A percentile compares a stretch with the other conserved stretches of the same genome.
Conservation (phyloP, 2,797 vertebrate species). For the Triplophysa yarkandensis region DNA sequence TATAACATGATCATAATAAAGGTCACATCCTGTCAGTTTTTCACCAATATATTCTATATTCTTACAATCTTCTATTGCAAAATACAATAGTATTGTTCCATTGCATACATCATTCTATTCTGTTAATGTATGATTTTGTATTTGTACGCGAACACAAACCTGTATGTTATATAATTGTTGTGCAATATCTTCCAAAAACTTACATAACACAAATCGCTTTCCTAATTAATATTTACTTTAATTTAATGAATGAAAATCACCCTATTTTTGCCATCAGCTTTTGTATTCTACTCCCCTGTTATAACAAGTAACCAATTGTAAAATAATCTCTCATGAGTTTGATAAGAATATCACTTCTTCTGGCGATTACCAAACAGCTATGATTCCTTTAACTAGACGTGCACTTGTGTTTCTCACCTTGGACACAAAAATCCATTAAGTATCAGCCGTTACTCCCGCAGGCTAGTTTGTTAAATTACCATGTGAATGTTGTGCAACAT, state of each 20-base stretch:
- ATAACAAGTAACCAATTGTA: not conserved
- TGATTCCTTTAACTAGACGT: not conserved
- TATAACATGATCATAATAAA: not conserved
- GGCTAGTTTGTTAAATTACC: not conserved
- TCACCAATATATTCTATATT: not conserved
- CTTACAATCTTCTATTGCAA: too few relatives aligned
- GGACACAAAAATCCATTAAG: not conserved
- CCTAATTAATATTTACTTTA: not conserved
- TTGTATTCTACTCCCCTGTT: not conserved
- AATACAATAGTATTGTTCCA: too few relatives aligned
- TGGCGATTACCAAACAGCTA: not conserved
- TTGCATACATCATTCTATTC: not conserved
- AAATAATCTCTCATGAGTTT: not conserved
- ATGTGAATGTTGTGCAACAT: constrained; percentile 20
- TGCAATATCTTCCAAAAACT: not conserved
- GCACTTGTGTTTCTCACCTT: not conserved
- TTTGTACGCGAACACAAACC: not conserved
- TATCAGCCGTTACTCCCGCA: not conserved
- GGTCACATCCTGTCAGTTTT: not conserved
- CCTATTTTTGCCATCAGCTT: not conserved
- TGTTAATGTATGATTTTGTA: too few relatives aligned
- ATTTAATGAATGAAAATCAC: too few relatives aligned
- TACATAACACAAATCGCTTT: not conserved
- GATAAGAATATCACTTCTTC: not conserved
- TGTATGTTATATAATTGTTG: not conserved